A percentile compares a stretch with the other conserved stretches of the same genome.
Evolutionary conservation across 2,888 invertebrate species (phyloP).

Genomic region (Diloba caeruleocephala): DNA sequence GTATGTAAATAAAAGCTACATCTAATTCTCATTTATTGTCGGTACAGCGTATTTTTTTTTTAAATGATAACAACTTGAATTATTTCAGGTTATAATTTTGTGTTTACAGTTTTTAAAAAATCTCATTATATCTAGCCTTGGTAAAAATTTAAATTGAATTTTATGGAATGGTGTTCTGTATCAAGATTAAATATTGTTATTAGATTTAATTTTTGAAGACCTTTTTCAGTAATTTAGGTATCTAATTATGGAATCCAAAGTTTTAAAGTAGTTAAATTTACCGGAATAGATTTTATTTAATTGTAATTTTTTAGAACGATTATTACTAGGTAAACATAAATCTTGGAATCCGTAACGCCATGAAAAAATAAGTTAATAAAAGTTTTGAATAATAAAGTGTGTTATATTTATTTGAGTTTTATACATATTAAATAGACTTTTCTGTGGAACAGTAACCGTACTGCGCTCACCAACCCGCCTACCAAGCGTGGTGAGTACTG

Average conservation of each 20-base stretch:
- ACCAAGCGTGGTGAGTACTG: too few species aligned
- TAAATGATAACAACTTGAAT: too few species aligned
- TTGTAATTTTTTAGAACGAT: conserved; percentile 35
- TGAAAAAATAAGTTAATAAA: conserved; percentile 42
- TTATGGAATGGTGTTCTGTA: background rate
- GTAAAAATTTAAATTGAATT: background rate
- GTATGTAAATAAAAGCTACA: conserved; percentile 42
- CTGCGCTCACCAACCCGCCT: too few species aligned
- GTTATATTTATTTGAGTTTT: conserved; percentile 25
- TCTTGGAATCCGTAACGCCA: conserved; percentile 37
- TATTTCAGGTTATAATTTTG: background rate
- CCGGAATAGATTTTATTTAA: conserved; percentile 28
- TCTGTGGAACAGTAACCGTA: too few species aligned
- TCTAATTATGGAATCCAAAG: conserved; percentile 47
- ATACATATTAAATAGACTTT: too few species aligned
- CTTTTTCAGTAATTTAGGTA: conserved; percentile 12
- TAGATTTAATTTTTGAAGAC: background rate
- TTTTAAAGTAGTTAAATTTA: conserved; percentile 41
- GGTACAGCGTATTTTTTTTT: too few species aligned
- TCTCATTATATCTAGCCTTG: too few species aligned
- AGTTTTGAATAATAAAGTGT: conserved; percentile 33
- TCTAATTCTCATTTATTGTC: conserved; percentile 10
- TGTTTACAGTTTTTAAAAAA: background rate
- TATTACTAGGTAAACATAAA: conserved; percentile 42
- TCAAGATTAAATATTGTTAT: too few species aligned